Base-by-base conservation (phyloP, 2,888 invertebrate species). In the Elgonia sp. region DNA sequence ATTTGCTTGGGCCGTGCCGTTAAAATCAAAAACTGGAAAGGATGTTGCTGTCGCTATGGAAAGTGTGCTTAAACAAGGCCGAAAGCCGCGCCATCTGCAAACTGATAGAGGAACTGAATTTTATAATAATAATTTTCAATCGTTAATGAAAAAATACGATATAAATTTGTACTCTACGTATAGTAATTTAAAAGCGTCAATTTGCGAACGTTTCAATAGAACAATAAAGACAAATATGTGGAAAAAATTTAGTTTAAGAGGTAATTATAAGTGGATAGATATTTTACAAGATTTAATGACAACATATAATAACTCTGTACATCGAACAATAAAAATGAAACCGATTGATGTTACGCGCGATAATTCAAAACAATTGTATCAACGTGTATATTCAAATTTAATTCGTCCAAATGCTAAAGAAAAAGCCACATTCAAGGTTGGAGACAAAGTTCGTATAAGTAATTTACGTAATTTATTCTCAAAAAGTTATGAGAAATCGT, bases 391-490 rank as follows among this genome's bases (percentile, higher is more conserved):
- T 46, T 14, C 40, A 8, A 67, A 67, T 39, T 65, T 62, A 40
- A 37, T 2, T 5, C n/a, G n/a, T n/a, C n/a, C n/a, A n/a, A 16
- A 40, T 18, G 39, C 4, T 29, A 29, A 29, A 29, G 29, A 29
- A 29, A 29, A 29, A 29, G 29, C 42, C 0, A 73, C 88, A 72
- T 86, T 79, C 40, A 73, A 83, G 60, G 92, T 20, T 50, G 83
- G 75, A 39, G 83, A 88, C 67, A 83, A 80, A 76, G 86, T 82
- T 55, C 50, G 60, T 40, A 57, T 94, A 42, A 91, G 90, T 46
- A 93, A 93, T 86, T 70, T 86, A n/a, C 93, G 93, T 89, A 72
- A 87, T 37, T 92, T 67, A 91, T 90, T 20, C 92, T 92, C 0
- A 92, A 92, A 70, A 94, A 93, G 92, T 88, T 92, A 0, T 92